Base-by-base conservation (phyloP, 2,113 vertebrate genomes). In the Eulemur macaco region DNA sequence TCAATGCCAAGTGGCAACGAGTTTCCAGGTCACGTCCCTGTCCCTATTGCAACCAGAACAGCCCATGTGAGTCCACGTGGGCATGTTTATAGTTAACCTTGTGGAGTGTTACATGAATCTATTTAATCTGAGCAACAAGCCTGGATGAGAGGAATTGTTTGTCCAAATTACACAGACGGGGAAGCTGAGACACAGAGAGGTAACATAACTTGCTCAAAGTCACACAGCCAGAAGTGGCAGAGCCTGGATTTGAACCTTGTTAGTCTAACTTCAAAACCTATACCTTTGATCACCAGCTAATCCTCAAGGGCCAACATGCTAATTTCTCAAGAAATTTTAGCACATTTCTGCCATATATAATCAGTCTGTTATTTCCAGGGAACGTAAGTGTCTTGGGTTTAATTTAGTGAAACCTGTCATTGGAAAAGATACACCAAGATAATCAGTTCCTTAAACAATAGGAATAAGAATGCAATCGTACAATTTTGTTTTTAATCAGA, bases 101-200 rank as follows among this genome's bases (percentile, higher is more conserved):
- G 4, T 2, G 9, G 42, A 23, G 0, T 0, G 0, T 12, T 2
- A 17, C 0, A 0, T 54, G 56, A 50, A 27, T 13, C 11, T 15
- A 21, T n/a, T 17, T 25, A 4, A 31, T 34, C 34, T 47, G 73
- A 27, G 8, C 13, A 23, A 56, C 6, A 31, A 25, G 60, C 52
- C n/a, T 0, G 3, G 6, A 11, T 13, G 25, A n/a, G 8, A 25
- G 20, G 20, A 6, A 13, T 6, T 7, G 3, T 29, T 0, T 23
- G 37, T n/a, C 68, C 68, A 10, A 6, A 3, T 52, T 3, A 13
- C 1, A 1, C 47, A 23, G 66, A 12, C 0, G 0, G 14, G 54
- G 10, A 92, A 0, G 12, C 58, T 11, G 68, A 58, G 31, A 31
- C 34, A 76, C 50, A 64, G 81, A 37, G 52, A 37, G 8, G 21